Evolutionary conservation across 2,797 vertebrate species (phyloP).

Genomic region (Melanotaenia trifasciata): DNA sequence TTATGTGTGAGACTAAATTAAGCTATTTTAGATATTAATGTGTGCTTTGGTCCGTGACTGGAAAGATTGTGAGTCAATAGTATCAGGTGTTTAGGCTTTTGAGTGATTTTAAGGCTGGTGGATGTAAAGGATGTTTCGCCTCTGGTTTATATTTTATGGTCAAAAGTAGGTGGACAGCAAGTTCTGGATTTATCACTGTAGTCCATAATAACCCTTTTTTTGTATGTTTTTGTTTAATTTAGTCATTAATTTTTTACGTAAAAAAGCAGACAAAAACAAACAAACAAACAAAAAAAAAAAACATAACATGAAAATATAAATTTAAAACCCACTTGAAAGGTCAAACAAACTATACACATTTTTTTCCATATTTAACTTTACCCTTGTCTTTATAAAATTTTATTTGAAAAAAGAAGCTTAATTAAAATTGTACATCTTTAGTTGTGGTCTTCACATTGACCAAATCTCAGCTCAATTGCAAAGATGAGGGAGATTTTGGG

Average conservation of each 20-base stretch:
- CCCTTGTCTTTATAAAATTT: too few relatives aligned
- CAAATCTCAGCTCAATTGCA: background rate
- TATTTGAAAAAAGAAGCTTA: too few relatives aligned
- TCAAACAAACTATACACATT: too few relatives aligned
- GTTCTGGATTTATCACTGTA: background rate
- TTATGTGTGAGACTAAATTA: background rate
- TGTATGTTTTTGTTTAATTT: background rate
- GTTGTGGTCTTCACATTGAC: background rate
- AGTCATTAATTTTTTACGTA: too few relatives aligned
- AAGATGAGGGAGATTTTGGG: background rate
- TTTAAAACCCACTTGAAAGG: too few relatives aligned
- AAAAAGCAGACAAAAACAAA: too few relatives aligned
- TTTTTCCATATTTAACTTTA: too few relatives aligned
- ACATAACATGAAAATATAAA: too few relatives aligned
- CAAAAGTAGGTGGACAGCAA: slow-evolving; percentile 10
- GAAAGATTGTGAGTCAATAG: background rate
- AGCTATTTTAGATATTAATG: background rate
- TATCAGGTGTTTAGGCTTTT: too few relatives aligned
- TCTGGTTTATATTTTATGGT: background rate
- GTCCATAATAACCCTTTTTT: background rate
- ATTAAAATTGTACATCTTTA: too few relatives aligned
- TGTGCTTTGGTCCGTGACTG: background rate
- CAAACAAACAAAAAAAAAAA: too few relatives aligned
- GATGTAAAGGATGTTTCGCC: background rate
- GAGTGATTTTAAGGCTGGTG: background rate